Base-by-base conservation (phyloP, 2,797 vertebrate genomes). In the Percopsis omiscomaycus region DNA sequence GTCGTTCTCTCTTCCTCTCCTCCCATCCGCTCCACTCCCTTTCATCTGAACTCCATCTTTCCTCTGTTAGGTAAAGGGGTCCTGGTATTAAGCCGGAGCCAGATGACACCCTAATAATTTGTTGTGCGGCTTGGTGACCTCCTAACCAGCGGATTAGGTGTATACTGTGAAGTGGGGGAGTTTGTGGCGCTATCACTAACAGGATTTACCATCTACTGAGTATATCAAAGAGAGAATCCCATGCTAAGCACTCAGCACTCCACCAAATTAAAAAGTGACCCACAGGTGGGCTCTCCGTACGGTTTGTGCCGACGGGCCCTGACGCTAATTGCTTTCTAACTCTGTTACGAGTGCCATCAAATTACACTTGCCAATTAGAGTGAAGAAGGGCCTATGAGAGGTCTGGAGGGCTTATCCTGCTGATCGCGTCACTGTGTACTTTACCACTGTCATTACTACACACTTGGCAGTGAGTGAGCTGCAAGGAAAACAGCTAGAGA, bases 231-330 rank as follows among this genome's bases (percentile, higher is more conserved):
- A 78, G 80, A 82, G 81, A 83, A 84, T 80, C 77, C 86, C 84
- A 72, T 46, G 61, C 89, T 90, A 92, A 92, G 86, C 90, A 90
- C 88, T 89, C 90, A 91, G 93, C 92, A 94, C 92, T 93, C 88
- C 89, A 87, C 89, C 91, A 93, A 93, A 94, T 93, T 92, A 94
- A 92, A 93, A 93, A 90, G 88, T 89, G 86, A 89, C 90, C 89
- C 90, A 94, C 91, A 93, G 90, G 90, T 93, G 91, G 91, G 86
- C 87, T 89, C 82, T 85, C 82, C 87, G 77, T 81, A 63, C 80
- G 79, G 81, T 84, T 87, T 88, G 86, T 86, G 87, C 89, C 85
- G 79, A 89, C 88, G 78, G 87, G 86, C 89, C 88, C 77, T 85
- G 86, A 90, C 74, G 77, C 92, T 93, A 92, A 93, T 93, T 93